Evolutionary conservation across 2,113 vertebrate species (phyloP).

Genomic region (Atlantisia rogersi): DNA sequence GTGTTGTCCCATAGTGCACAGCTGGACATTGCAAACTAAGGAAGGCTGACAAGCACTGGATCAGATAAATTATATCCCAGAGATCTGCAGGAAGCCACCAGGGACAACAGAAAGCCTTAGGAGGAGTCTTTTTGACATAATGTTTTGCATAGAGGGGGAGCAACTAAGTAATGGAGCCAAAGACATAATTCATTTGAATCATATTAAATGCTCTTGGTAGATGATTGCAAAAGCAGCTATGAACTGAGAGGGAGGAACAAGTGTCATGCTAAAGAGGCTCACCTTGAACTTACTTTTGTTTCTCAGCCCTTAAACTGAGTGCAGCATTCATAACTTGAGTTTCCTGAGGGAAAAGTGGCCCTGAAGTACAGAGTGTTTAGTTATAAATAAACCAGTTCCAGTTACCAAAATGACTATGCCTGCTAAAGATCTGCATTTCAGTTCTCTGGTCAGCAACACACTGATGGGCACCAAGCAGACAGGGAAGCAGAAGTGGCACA

Average conservation of each 20-base stretch:
- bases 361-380: not conserved
- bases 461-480: not conserved
- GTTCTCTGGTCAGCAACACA: not conserved
- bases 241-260: not conserved
- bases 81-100: conserved; percentile 4
- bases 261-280: not conserved
- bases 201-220: not conserved
- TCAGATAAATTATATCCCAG: conserved; percentile 12
- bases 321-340: not conserved
- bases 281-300: not conserved
- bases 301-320: not conserved
- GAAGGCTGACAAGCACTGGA: not conserved
- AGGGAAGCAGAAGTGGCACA: not conserved
- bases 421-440: not conserved
- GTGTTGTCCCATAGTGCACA: not conserved
- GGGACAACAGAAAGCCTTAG: not conserved
- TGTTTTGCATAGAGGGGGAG: not conserved
- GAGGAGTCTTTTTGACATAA: not conserved
- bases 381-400: not conserved
- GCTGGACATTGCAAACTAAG: not conserved
- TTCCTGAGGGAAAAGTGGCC: not conserved
- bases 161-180: not conserved
- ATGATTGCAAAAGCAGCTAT: not conserved
- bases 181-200: not conserved
- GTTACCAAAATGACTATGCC: not conserved